These are phyloP conservation scores for Theretra japonica DNA, from an alignment of 2,888 invertebrate genomes.

Conservation along the genomic window DNA sequence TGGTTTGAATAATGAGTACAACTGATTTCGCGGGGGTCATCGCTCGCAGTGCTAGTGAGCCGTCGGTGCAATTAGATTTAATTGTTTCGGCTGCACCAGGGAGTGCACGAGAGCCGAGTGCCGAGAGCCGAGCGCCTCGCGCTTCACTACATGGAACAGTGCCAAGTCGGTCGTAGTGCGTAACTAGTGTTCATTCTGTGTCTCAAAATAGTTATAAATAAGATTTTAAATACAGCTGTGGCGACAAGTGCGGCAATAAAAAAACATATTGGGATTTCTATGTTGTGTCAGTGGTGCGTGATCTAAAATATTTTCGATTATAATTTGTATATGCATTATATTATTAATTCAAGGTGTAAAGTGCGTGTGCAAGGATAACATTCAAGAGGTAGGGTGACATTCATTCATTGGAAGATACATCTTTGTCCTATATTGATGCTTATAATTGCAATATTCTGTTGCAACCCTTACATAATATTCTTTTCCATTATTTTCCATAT, in stretches of 20 bases:
- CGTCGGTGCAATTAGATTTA: slow-evolving; percentile 60
- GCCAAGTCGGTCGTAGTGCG: slow-evolving; percentile 72
- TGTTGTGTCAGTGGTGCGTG: slow-evolving; percentile 3
- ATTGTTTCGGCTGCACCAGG: slow-evolving; percentile 57
- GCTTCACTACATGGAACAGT: slow-evolving; percentile 61
- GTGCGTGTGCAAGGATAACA: not conserved
- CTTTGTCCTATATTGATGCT: not conserved
- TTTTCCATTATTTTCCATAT: not conserved
- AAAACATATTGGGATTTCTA: slow-evolving; percentile 1
- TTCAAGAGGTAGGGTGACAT: not conserved
- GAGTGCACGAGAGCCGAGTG: slow-evolving; percentile 45
- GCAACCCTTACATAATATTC: not conserved
- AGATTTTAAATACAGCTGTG: slow-evolving; percentile 33
- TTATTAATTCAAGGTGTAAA: not conserved
- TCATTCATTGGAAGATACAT: not conserved
- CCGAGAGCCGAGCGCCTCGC: slow-evolving; percentile 17
- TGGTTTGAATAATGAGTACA: slow-evolving; percentile 30
- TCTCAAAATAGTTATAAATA: slow-evolving; percentile 39
- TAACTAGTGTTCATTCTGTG: slow-evolving; percentile 40
- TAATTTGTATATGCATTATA: not conserved
- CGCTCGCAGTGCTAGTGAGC: slow-evolving; percentile 57
- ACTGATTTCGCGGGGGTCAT: slow-evolving; percentile 55
- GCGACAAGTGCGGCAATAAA: slow-evolving; percentile 25
- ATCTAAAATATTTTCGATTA: not conserved
- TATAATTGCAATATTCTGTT: not conserved